phyloP scores from a whole-genome alignment of 2,113 vertebrate species.

The Strix uralensis region DNA sequence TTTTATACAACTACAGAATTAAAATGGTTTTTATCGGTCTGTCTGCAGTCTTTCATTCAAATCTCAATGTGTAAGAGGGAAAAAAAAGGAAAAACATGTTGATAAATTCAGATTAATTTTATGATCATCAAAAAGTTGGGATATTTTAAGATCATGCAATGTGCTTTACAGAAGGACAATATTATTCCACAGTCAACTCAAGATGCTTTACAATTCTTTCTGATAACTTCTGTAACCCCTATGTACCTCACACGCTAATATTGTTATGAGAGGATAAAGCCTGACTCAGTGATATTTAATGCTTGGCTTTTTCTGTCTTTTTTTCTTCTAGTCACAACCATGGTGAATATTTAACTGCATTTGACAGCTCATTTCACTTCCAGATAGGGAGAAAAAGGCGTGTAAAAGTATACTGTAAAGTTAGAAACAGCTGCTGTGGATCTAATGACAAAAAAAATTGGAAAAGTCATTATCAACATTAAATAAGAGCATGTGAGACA shows the following conservation, averaged over 20 bases:
- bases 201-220: conserved; percentile 2
- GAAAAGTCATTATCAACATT: neutral
- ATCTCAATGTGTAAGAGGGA: neutral
- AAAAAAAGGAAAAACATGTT: neutral
- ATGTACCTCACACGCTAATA: neutral
- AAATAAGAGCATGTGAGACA: neutral
- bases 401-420: neutral
- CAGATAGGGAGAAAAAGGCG: neutral
- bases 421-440: neutral
- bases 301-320: neutral
- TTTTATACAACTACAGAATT: conserved; percentile 33
- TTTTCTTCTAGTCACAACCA: neutral
- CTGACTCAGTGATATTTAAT: neutral
- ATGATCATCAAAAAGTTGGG: conserved; percentile 16
- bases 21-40: conserved; percentile 49
- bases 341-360: neutral
- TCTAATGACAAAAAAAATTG: neutral
- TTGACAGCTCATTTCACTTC: neutral
- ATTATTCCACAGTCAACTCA: conserved; percentile 9
- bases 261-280: neutral
- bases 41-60: conserved; percentile 37
- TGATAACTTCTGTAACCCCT: neutral
- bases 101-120: conserved; percentile 41
- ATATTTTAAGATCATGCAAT: conserved; percentile 34
- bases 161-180: conserved; percentile 25